Conservation (phyloP, 2,797 vertebrate genomes). For the Podarcis siculus region DNA sequence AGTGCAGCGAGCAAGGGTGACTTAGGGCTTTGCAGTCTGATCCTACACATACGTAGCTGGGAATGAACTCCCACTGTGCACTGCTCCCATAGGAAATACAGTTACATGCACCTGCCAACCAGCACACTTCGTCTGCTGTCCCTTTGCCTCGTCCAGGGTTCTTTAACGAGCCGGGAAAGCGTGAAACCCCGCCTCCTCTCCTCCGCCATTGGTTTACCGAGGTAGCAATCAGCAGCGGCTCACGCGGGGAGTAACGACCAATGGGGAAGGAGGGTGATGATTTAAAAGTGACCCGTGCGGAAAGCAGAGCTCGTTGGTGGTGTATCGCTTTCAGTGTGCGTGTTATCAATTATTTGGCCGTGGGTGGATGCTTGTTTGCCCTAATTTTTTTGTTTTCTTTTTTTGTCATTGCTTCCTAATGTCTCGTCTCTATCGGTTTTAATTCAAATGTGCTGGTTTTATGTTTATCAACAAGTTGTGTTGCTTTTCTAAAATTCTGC, state of each 20-base stretch:
- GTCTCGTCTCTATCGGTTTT: too few species aligned
- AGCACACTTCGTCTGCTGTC: too few species aligned
- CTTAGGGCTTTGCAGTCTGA: too few species aligned
- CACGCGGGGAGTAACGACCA: constrained; percentile 29
- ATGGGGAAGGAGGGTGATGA: neutral
- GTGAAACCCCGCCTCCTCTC: neutral
- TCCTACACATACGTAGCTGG: neutral
- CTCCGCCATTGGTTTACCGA: neutral
- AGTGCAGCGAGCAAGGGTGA: neutral
- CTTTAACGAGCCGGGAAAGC: neutral
- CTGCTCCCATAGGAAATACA: too few species aligned
- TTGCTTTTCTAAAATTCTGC: neutral
- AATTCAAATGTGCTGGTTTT: too few species aligned
- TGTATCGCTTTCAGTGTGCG: too few species aligned
- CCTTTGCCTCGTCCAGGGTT: neutral
- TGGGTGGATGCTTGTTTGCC: too few species aligned
- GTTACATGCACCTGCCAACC: too few species aligned
- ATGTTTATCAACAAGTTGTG: too few species aligned
- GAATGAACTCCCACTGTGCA: neutral
- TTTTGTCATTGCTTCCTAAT: too few species aligned
- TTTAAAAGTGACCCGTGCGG: neutral
- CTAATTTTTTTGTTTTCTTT: neutral
- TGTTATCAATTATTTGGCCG: too few species aligned
- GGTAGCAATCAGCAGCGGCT: constrained; percentile 15
- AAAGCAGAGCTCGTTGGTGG: accelerated